phyloP scores from a whole-genome alignment of 1,140 invertebrate species.

The Magallana gigas region DNA sequence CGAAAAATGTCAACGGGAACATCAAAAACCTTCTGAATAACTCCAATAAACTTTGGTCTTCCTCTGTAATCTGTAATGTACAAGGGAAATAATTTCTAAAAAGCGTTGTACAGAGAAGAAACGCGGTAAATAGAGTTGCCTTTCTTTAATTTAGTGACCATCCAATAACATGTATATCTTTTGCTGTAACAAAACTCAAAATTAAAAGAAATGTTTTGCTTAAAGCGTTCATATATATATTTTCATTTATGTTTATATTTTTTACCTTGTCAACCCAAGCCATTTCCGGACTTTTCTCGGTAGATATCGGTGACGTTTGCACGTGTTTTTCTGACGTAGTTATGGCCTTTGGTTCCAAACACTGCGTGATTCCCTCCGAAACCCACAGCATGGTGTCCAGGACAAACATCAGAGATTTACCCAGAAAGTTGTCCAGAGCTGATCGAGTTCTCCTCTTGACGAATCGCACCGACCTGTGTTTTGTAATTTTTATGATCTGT shows the following conservation, averaged over 20 bases:
- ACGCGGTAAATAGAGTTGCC: too few relatives aligned
- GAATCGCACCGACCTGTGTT: conserved; percentile 13
- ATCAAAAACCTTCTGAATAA: conserved; percentile 5
- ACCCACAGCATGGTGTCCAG: conserved; percentile 21
- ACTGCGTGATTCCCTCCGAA: neutral
- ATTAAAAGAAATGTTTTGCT: too few relatives aligned
- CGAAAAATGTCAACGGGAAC: conserved; percentile 8
- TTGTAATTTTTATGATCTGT: conserved; percentile 37
- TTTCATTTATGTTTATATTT: neutral
- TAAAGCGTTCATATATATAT: too few relatives aligned
- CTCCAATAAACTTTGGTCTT: neutral
- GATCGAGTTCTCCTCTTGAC: neutral
- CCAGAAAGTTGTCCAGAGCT: conserved; percentile 11
- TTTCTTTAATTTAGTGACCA: too few relatives aligned
- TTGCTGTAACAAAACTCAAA: too few relatives aligned
- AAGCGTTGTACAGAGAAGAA: too few relatives aligned
- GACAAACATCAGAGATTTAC: conserved; percentile 20
- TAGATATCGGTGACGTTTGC: conserved; percentile 28
- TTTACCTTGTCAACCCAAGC: conserved; percentile 41
- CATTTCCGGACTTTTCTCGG: conserved; percentile 20
- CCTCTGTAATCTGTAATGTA: neutral
- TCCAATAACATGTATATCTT: too few relatives aligned
- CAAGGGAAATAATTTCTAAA: too few relatives aligned
- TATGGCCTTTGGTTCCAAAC: neutral
- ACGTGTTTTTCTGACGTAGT: conserved; percentile 42